Evolutionary conservation across 1,140 invertebrate species (phyloP).

Genomic region (Drosophila bocki): DNA sequence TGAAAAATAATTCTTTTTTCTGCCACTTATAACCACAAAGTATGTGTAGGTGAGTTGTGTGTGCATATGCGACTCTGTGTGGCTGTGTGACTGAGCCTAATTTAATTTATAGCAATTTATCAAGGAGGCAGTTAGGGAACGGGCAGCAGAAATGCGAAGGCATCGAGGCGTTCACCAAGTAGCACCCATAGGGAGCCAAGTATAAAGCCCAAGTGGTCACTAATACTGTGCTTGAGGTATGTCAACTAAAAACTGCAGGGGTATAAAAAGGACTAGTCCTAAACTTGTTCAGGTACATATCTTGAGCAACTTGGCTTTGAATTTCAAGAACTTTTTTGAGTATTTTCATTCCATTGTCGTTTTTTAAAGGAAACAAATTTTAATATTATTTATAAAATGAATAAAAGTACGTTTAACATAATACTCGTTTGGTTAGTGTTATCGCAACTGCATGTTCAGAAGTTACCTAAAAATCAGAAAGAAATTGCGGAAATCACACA

Average conservation of each 20-base stretch:
- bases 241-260: not conserved
- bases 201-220: constrained; percentile 12
- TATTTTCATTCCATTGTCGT: not conserved
- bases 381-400: not conserved
- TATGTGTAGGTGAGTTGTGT: constrained; percentile 42
- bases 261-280: no score
- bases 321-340: no score
- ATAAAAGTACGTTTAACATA: not conserved
- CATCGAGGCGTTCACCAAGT: constrained; percentile 70
- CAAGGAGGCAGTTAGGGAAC: constrained; percentile 44
- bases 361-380: not conserved
- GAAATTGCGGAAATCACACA: no score
- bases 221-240: constrained; percentile 4
- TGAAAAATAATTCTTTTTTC: constrained; percentile 75
- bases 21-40: constrained; percentile 60
- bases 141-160: constrained; percentile 45
- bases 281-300: not conserved
- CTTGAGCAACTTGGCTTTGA: not conserved
- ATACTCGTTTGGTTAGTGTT: not conserved
- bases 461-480: no score
- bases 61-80: constrained; percentile 26
- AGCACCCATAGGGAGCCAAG: constrained; percentile 23
- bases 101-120: constrained; percentile 81
- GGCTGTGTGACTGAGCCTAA: constrained; percentile 61
- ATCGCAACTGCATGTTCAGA: not conserved